Conservation (phyloP, 2,888 invertebrate genomes). For the Spatulosminthurus flaviceps region DNA sequence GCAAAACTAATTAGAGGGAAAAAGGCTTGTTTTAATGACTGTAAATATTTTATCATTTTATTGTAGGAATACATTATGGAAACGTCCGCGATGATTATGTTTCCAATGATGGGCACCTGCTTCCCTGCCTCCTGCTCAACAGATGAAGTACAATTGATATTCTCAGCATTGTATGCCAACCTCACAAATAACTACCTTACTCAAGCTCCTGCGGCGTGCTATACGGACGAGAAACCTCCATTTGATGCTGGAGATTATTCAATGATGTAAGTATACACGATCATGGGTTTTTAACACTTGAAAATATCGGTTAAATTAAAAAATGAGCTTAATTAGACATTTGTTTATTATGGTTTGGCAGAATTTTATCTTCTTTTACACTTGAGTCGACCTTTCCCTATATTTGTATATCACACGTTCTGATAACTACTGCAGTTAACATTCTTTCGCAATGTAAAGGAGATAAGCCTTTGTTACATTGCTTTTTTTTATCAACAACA, state of each 20-base stretch:
- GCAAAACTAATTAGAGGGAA: no score
- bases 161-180: background rate
- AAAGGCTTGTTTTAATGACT: background rate
- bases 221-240: slow-evolving; percentile 28
- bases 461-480: no score
- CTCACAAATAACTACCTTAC: background rate
- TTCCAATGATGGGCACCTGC: slow-evolving; percentile 25
- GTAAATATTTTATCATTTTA: background rate
- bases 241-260: slow-evolving; percentile 23
- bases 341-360: no score
- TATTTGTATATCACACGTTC: no score
- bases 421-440: no score
- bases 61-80: background rate
- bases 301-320: no score
- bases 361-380: no score
- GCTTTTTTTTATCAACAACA: no score
- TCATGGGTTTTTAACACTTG: no score
- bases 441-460: no score
- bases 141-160: background rate
- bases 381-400: no score
- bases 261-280: slow-evolving; percentile 42
- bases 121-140: slow-evolving; percentile 38
- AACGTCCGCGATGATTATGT: background rate
- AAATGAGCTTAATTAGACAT: no score
- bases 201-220: background rate